A percentile compares a stretch with the other conserved stretches of the same genome.
These are phyloP conservation scores for Apotomis turbidana DNA, from an alignment of 2,888 invertebrate species.

Conservation along the genomic window DNA sequence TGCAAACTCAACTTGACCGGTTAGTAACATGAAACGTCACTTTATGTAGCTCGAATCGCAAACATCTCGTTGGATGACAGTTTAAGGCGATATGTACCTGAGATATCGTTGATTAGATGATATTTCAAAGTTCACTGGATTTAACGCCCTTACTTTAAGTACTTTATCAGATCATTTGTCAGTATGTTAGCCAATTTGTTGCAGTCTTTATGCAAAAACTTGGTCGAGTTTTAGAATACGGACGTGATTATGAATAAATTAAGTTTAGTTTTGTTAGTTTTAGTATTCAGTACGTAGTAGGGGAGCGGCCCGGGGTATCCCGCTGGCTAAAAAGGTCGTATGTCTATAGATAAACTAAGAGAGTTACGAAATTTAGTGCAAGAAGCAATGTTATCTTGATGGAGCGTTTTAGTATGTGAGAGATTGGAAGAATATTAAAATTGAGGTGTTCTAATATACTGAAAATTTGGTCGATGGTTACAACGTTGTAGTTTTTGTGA, in stretches of 20 bases:
- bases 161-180: slow-evolving; percentile 16
- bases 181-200: background rate
- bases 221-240: slow-evolving; percentile 33
- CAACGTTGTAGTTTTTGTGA: background rate
- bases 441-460: background rate
- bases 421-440: slow-evolving; percentile 27
- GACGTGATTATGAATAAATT: slow-evolving; percentile 71
- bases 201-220: slow-evolving; percentile 19
- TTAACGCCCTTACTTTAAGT: no score
- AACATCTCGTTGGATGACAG: no score
- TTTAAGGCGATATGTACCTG: no score
- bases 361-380: background rate
- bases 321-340: background rate
- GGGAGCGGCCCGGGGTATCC: slow-evolving; percentile 6
- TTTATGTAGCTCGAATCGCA: no score
- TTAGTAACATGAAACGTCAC: no score
- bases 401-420: slow-evolving; percentile 15
- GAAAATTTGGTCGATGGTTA: background rate
- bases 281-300: slow-evolving; percentile 40
- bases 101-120: no score
- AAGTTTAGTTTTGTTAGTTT: slow-evolving; percentile 49
- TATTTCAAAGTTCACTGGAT: no score
- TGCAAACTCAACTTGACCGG: no score
- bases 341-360: background rate
- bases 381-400: slow-evolving; percentile 17